Evolutionary conservation across 1,140 invertebrate genomes (phyloP).

Genomic region (Saxidomus purpurata): DNA sequence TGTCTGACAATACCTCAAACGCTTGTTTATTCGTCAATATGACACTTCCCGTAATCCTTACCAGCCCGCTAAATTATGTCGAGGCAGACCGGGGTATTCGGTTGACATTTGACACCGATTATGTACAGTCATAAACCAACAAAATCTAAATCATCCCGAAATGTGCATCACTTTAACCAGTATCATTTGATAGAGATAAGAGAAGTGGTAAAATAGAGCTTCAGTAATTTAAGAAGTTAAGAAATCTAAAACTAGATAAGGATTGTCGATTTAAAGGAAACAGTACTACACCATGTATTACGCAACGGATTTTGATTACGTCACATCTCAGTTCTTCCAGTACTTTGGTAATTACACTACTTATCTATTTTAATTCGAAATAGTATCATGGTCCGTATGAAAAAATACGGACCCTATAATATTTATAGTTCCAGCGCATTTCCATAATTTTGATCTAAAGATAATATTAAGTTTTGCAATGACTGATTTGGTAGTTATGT

Average conservation of each 20-base stretch:
- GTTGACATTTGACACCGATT: conserved; percentile 10
- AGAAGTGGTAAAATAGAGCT: background rate
- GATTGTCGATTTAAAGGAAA: too few species aligned
- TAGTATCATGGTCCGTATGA: too few species aligned
- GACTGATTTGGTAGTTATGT: too few species aligned
- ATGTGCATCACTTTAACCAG: background rate
- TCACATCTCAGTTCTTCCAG: background rate
- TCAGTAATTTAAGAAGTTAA: background rate
- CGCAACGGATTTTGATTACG: background rate
- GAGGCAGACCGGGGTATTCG: conserved; percentile 11
- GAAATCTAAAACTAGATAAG: background rate
- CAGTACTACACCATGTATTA: background rate
- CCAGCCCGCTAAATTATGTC: background rate
- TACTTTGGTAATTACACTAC: conserved; percentile 6
- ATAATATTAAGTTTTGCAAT: too few species aligned
- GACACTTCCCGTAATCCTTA: conserved; percentile 29
- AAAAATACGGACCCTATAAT: too few species aligned
- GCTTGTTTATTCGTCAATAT: conserved; percentile 17
- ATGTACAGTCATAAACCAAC: conserved; percentile 20
- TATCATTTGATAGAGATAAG: background rate
- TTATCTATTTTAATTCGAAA: too few species aligned
- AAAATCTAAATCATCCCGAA: background rate
- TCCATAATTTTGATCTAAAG: too few species aligned
- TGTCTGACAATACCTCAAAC: background rate
- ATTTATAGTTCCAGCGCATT: too few species aligned